Evolutionary conservation across 2,797 vertebrate genomes (phyloP).

Genomic region (Sebastes jordani): DNA sequence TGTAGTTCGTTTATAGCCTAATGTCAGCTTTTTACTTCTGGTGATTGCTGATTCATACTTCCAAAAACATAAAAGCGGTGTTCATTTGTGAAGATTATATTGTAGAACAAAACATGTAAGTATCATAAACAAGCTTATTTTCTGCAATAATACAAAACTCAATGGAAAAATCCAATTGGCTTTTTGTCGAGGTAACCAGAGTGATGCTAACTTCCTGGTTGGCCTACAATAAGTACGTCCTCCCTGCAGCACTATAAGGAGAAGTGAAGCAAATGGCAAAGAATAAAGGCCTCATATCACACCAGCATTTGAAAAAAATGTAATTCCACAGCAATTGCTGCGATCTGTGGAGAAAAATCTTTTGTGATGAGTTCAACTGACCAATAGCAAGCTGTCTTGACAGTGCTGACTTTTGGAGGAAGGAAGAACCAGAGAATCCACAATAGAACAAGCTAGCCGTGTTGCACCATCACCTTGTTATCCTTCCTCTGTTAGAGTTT

Average conservation of each 20-base stretch:
- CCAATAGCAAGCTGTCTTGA: not conserved
- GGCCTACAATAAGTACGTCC: no score
- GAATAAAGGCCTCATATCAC: not conserved
- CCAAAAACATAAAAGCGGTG: no score
- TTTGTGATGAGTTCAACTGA: not conserved
- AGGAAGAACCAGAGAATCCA: not conserved
- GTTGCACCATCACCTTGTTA: not conserved
- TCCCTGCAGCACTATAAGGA: not conserved
- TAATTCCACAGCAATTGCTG: not conserved
- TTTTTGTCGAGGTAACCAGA: fast-evolving
- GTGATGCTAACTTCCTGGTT: no score
- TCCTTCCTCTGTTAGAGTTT: not conserved
- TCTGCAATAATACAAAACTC: no score
- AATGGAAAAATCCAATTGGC: no score
- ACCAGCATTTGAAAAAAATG: not conserved
- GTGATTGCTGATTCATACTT: no score
- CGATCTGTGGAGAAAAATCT: not conserved
- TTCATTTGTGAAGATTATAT: no score
- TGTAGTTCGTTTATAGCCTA: no score
- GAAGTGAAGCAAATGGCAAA: not conserved
- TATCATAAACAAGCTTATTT: no score
- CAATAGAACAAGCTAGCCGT: not conserved
- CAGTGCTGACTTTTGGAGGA: not conserved
- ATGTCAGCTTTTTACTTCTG: no score
- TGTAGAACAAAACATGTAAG: no score